Conservation (phyloP, 1,140 invertebrate genomes). For the Leucophenga varia region DNA sequence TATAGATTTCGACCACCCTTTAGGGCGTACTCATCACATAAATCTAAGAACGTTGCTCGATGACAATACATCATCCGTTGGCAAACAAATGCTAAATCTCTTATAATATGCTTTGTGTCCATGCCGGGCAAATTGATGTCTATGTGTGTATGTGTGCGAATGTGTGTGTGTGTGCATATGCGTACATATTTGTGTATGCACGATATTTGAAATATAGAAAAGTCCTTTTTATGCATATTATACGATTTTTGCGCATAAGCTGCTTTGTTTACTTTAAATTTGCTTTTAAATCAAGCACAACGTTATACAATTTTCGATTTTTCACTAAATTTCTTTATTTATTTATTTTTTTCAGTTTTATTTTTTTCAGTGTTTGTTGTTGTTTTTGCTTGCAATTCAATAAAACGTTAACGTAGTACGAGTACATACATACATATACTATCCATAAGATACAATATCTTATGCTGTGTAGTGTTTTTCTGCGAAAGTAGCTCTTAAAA, state of each 20-base stretch:
- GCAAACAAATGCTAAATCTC: constrained; percentile 55
- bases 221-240: too few species aligned
- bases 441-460: constrained; percentile 54
- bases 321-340: too few species aligned
- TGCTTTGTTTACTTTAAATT: constrained; percentile 27
- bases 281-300: too few species aligned
- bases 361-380: too few species aligned
- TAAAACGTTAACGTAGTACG: too few species aligned
- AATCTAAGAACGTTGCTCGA: constrained; percentile 53
- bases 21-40: constrained; percentile 56
- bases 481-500: constrained; percentile 48
- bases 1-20: too few species aligned
- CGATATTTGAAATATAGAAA: too few species aligned
- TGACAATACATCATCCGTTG: constrained; percentile 56
- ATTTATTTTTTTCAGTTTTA: too few species aligned
- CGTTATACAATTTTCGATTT: too few species aligned
- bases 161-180: constrained; percentile 2
- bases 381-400: too few species aligned
- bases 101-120: constrained; percentile 55
- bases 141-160: constrained; percentile 37
- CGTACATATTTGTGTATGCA: too few species aligned
- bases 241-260: neutral
- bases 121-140: constrained; percentile 50
- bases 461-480: constrained; percentile 41
- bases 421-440: too few species aligned